Conservation (phyloP, 2,888 invertebrate genomes). For the Elysia crispata region DNA sequence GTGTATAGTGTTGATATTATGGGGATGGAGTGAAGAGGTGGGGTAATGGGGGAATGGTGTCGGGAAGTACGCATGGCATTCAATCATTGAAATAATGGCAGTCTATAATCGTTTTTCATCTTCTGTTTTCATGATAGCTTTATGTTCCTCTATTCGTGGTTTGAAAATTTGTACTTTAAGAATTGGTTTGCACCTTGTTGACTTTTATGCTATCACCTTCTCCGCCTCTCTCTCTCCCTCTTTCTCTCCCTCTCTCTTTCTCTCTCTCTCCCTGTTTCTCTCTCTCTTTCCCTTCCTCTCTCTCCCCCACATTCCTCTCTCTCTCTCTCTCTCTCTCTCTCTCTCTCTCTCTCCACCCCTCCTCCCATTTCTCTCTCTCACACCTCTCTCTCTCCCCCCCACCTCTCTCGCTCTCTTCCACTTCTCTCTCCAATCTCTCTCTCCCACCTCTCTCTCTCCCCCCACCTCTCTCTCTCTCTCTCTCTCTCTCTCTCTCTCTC, state of each 20-base stretch:
- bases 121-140: too few relatives aligned
- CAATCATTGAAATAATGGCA: too few relatives aligned
- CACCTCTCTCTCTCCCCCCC: neutral
- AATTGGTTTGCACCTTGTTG: too few relatives aligned
- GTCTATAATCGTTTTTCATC: too few relatives aligned
- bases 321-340: neutral
- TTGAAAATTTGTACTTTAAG: too few relatives aligned
- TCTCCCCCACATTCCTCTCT: neutral
- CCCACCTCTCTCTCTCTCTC: constrained; percentile 2
- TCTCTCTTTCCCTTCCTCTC: neutral
- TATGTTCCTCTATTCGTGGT: too few relatives aligned
- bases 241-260: neutral
- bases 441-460: constrained; percentile 10
- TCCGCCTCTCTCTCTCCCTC: constrained; percentile 11
- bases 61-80: too few relatives aligned
- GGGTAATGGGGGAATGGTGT: too few relatives aligned
- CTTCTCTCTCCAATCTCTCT: constrained; percentile 1
- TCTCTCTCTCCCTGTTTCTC: neutral
- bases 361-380: constrained; percentile 21
- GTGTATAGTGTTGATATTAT: too few relatives aligned
- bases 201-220: too few relatives aligned
- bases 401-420: neutral
- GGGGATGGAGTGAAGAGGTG: too few relatives aligned
- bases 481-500: constrained; percentile 10
- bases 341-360: constrained; percentile 9